Base-by-base conservation (phyloP, 2,888 invertebrate genomes). In the Spialia ferax region DNA sequence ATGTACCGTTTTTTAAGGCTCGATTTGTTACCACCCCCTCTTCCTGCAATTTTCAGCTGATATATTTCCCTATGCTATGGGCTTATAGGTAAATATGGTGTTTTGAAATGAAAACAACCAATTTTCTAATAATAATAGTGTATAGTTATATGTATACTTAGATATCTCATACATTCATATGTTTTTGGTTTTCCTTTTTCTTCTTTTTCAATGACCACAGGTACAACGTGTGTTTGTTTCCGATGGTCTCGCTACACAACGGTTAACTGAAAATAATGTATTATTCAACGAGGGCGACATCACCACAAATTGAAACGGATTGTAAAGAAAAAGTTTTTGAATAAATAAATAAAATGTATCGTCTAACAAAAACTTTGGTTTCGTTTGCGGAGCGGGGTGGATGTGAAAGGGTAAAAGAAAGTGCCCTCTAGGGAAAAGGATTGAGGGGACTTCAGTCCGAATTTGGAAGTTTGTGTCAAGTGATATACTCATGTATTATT, bases 311-410 rank as follows among this genome's bases (percentile, higher is more conserved):
- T n/a, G 52, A 23, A 52, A 22, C 23, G 18, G 23, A 23, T 23
- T 52, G 52, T 52, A 10, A 23, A 11, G 35, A 52, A 45, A 50
- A 62, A 52, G n/a, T 50, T 52, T 62, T 15, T 23, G 48, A 61
- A 61, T 61, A 63, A 29, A 38, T 48, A 45, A 32, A 22, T 56
- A 32, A 48, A 64, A 56, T 18, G 32, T 22, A 32, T 6, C 35
- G 6, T 32, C 45, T n/a, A 32, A 48, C 32, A 56, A 56, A 56
- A 23, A n/a, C 52, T 64, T 64, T 56, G 29, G 32, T 23, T 26
- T 64, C 32, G 56, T 26, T 13, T 26, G 23, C n/a, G 29, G 6
- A 22, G 26, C 20, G 20, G 32, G 20, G 55, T 8, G 1, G 8
- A 55, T 10, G 38, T 22, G 29, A 45, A 45, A 38, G 45, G 45